These are phyloP conservation scores for Mylabris sibirica DNA, from an alignment of 2,888 invertebrate species.

Conservation along the genomic window DNA sequence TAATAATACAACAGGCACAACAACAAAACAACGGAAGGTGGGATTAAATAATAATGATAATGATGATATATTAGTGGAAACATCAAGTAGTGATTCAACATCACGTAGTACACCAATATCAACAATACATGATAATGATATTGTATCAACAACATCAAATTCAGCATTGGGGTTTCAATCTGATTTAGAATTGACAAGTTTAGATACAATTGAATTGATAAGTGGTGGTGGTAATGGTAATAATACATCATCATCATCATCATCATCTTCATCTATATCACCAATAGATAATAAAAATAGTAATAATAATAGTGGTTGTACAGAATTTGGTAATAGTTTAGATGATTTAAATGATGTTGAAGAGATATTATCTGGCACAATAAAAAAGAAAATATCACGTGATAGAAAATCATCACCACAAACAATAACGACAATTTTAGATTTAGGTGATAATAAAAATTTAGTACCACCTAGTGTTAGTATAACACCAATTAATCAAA, in stretches of 20 bases:
- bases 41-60: constrained; percentile 62
- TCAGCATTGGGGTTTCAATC: constrained; percentile 68
- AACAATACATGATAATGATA: constrained; percentile 60
- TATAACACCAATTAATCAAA: constrained; percentile 12
- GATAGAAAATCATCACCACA: constrained; percentile 57
- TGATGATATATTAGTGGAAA: constrained; percentile 68
- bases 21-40: constrained; percentile 62
- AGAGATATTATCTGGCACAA: constrained; percentile 60
- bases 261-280: background rate
- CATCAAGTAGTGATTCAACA: constrained; percentile 71
- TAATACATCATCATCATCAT: constrained; percentile 16
- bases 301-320: constrained; percentile 57
- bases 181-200: constrained; percentile 69
- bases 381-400: constrained; percentile 62
- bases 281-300: constrained; percentile 41
- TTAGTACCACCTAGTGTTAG: constrained; percentile 5
- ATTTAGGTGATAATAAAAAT: background rate
- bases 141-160: constrained; percentile 62
- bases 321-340: constrained; percentile 68
- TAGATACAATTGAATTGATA: constrained; percentile 69
- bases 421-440: background rate
- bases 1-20: background rate
- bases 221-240: constrained; percentile 60
- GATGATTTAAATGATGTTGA: constrained; percentile 67
- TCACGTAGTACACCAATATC: constrained; percentile 66